phyloP scores from a whole-genome alignment of 1,140 invertebrate species.

The Xylocopa sonorina region DNA sequence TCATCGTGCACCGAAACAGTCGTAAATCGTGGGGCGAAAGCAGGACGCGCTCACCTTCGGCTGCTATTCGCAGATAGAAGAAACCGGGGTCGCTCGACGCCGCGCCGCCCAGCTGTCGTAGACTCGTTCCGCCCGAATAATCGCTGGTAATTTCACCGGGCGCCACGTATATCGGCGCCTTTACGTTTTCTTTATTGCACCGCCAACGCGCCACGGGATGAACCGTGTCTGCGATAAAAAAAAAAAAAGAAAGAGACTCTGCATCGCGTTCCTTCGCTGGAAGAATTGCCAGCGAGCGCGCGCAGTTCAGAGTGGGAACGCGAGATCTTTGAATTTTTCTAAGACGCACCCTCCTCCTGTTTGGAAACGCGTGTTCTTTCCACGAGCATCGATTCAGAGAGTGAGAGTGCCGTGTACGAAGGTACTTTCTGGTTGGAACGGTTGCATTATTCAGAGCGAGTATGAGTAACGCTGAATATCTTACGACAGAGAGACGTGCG shows the following conservation, averaged over 20 bases:
- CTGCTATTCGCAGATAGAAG: conserved; percentile 57
- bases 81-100: conserved; percentile 20
- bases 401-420: no score
- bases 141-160: conserved; percentile 12
- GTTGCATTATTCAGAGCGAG: no score
- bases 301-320: no score
- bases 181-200: background rate
- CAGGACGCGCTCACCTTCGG: conserved; percentile 39
- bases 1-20: conserved; percentile 44
- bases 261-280: no score
- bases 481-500: background rate
- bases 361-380: no score
- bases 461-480: background rate
- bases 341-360: no score
- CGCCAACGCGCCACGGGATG: background rate
- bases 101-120: conserved; percentile 25
- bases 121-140: conserved; percentile 38
- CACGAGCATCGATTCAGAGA: no score
- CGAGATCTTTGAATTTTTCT: no score
- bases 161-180: background rate
- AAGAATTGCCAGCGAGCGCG: no score
- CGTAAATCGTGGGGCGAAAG: conserved; percentile 56
- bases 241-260: no score
- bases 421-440: no score
- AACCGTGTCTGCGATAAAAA: no score